Percentiles rank a stretch among this genome's conserved stretches.
These are phyloP conservation scores for Anastrepha obliqua DNA, from an alignment of 1,140 invertebrate genomes.

Conservation along the genomic window DNA sequence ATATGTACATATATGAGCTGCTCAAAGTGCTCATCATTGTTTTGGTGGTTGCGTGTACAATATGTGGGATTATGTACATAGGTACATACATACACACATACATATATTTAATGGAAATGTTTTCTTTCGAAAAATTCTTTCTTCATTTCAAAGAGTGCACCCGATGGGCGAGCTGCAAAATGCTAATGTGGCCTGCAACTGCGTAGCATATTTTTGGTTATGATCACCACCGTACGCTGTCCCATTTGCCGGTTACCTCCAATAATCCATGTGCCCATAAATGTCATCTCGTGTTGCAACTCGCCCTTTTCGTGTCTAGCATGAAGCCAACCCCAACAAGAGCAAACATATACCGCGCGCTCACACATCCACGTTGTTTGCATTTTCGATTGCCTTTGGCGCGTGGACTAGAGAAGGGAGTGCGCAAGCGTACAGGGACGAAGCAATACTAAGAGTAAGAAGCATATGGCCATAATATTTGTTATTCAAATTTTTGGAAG, in stretches of 20 bases:
- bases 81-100: too few species aligned
- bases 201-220: slow-evolving; percentile 8
- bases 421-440: slow-evolving; percentile 5
- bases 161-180: background rate
- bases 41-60: slow-evolving; percentile 19
- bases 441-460: background rate
- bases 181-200: background rate
- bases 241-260: background rate
- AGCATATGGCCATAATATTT: too few species aligned
- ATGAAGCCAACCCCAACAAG: background rate
- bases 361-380: background rate
- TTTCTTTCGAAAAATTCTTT: background rate
- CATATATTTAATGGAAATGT: background rate
- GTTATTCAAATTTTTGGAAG: too few species aligned
- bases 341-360: background rate
- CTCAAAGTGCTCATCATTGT: background rate
- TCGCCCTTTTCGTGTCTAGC: background rate
- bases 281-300: background rate
- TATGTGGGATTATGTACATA: slow-evolving; percentile 19
- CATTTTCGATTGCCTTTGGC: slow-evolving; percentile 11
- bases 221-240: background rate
- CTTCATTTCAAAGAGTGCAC: background rate
- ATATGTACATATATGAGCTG: background rate
- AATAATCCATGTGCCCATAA: background rate
- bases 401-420: background rate